Conservation (phyloP, 2,888 invertebrate species). For the Incurvaria masculella region DNA sequence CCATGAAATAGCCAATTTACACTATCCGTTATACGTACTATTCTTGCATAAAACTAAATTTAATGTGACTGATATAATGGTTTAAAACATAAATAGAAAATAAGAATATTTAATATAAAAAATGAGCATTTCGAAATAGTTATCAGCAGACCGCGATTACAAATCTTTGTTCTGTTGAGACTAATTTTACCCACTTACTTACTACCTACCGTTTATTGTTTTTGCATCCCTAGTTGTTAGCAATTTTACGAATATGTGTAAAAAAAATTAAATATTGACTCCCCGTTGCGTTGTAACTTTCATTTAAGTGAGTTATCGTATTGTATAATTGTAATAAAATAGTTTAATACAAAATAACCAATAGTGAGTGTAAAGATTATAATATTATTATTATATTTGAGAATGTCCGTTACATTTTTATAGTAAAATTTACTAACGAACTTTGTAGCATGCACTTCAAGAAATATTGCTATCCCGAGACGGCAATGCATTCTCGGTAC, state of each 20-base stretch:
- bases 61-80: background rate
- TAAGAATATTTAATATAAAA: background rate
- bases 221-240: background rate
- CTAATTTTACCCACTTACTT: no score
- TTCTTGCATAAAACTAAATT: background rate
- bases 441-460: no score
- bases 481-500: no score
- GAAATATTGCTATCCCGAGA: no score
- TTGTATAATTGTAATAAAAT: conserved; percentile 36
- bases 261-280: no score
- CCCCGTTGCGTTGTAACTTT: no score
- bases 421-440: no score
- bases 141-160: background rate
- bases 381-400: no score
- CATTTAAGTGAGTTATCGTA: no score
- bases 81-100: background rate
- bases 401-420: no score
- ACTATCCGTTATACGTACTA: background rate
- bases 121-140: background rate
- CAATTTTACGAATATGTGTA: background rate
- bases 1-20: no score
- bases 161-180: background rate
- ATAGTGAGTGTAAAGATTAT: conserved; percentile 36
- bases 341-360: conserved; percentile 36
- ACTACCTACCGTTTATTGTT: background rate